Percentiles rank a stretch among this genome's conserved stretches.
Conservation (phyloP, 2,888 invertebrate species). For the Aleiodes alternator region DNA sequence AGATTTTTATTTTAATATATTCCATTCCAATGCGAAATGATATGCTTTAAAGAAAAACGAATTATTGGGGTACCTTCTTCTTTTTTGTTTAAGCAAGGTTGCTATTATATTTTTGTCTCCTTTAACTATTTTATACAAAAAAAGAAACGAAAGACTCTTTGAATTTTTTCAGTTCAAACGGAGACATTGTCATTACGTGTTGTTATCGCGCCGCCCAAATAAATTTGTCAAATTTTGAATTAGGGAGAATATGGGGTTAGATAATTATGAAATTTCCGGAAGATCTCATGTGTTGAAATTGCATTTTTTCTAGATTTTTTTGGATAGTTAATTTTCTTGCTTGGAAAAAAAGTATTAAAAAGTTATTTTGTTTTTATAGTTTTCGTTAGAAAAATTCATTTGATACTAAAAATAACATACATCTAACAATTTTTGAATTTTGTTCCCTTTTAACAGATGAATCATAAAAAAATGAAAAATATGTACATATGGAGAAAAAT, state of each 20-base stretch:
- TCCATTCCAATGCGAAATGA: slow-evolving; percentile 50
- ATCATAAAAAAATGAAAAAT: too few species aligned
- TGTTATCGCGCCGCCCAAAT: slow-evolving; percentile 45
- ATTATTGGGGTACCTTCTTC: slow-evolving; percentile 66
- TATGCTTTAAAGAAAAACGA: slow-evolving; percentile 61
- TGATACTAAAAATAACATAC: too few species aligned
- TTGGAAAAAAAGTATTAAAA: too few species aligned
- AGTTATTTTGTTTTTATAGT: too few species aligned
- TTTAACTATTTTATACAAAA: slow-evolving; percentile 50
- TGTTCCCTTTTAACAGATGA: too few species aligned
- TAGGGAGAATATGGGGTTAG: not conserved
- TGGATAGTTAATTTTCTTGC: too few species aligned
- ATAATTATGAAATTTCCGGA: too few species aligned
- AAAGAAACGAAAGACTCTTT: not conserved
- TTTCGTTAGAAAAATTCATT: too few species aligned
- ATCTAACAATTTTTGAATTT: too few species aligned
- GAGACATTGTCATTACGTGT: slow-evolving; percentile 44
- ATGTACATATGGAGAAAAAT: too few species aligned
- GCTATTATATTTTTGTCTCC: slow-evolving; percentile 57
- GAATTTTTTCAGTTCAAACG: slow-evolving; percentile 45
- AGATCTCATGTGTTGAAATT: too few species aligned
- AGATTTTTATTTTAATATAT: slow-evolving; percentile 53
- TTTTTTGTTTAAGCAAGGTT: slow-evolving; percentile 64
- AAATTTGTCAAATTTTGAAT: slow-evolving; percentile 9
- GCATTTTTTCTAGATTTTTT: too few species aligned